A percentile compares a stretch with the other conserved stretches of the same genome.
Evolutionary conservation across 2,888 invertebrate genomes (phyloP).

Genomic region (Yponomeuta cagnagella): DNA sequence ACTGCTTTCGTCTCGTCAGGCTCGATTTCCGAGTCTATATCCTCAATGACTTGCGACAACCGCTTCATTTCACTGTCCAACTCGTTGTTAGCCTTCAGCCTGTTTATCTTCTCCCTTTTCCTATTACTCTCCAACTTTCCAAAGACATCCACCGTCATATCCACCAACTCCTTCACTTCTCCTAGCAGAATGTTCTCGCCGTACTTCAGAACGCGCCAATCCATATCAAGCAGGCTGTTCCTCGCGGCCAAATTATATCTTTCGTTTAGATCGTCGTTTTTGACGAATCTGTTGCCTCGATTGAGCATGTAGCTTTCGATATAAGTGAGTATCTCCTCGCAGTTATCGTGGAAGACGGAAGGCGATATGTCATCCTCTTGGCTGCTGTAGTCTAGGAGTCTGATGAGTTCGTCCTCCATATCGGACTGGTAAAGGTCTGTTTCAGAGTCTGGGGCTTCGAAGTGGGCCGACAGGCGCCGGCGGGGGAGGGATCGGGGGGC

Average conservation of each 20-base stretch:
- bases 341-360: conserved; percentile 62
- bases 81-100: conserved; percentile 49
- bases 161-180: conserved; percentile 59
- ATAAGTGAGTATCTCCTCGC: conserved; percentile 59
- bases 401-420: conserved; percentile 85
- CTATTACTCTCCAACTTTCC: conserved; percentile 45
- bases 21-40: conserved; percentile 50
- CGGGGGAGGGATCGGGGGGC: conserved; percentile 44
- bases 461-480: conserved; percentile 45
- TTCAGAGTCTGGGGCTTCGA: conserved; percentile 77
- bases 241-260: conserved; percentile 57
- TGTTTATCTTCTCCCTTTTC: conserved; percentile 40
- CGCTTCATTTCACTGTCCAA: conserved; percentile 66
- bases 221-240: conserved; percentile 63
- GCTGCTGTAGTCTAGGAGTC: conserved; percentile 81
- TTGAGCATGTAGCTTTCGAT: conserved; percentile 52
- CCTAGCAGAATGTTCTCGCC: conserved; percentile 67
- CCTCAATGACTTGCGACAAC: conserved; percentile 60
- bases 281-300: conserved; percentile 30
- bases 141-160: conserved; percentile 44
- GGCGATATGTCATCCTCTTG: conserved; percentile 76
- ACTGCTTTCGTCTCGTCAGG: conserved; percentile 30
- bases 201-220: conserved; percentile 67
- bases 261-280: conserved; percentile 50
- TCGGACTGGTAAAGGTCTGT: conserved; percentile 86